Conservation (phyloP, 2,797 vertebrate species). For the Sebastes glaucus region DNA sequence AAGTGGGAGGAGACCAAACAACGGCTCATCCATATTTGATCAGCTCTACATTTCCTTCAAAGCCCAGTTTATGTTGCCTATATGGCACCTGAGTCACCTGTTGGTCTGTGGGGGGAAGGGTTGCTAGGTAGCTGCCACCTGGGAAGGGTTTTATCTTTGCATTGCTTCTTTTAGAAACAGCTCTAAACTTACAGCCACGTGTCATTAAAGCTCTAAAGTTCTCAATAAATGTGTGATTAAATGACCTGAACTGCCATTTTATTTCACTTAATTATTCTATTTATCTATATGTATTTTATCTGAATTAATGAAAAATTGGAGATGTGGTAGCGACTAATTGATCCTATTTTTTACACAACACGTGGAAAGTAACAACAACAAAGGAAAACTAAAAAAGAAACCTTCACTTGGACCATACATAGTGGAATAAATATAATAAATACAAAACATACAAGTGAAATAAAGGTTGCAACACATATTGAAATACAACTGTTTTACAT, state of each 20-base stretch:
- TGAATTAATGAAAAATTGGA: background rate
- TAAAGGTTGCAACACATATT: background rate
- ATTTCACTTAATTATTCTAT: background rate
- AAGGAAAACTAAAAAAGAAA: background rate
- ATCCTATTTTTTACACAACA: background rate
- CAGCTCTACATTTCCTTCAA: conserved; percentile 29
- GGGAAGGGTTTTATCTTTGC: background rate
- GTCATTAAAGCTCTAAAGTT: background rate
- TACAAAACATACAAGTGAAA: background rate
- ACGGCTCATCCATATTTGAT: conserved; percentile 65
- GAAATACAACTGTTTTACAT: background rate
- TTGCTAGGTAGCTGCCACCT: conserved; percentile 46
- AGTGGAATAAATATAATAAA: background rate
- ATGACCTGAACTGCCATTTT: background rate
- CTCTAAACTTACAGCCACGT: background rate
- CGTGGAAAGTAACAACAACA: background rate
- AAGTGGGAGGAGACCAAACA: background rate
- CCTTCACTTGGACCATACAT: background rate
- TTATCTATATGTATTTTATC: background rate
- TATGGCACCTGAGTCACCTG: conserved; percentile 33
- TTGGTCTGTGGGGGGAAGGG: conserved; percentile 15
- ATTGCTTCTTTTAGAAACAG: background rate
- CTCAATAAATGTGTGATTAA: background rate
- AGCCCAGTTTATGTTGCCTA: conserved; percentile 22
- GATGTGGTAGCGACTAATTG: background rate